Evolutionary conservation across 2,888 invertebrate species (phyloP).

Genomic region (Diachrysia chrysitis): DNA sequence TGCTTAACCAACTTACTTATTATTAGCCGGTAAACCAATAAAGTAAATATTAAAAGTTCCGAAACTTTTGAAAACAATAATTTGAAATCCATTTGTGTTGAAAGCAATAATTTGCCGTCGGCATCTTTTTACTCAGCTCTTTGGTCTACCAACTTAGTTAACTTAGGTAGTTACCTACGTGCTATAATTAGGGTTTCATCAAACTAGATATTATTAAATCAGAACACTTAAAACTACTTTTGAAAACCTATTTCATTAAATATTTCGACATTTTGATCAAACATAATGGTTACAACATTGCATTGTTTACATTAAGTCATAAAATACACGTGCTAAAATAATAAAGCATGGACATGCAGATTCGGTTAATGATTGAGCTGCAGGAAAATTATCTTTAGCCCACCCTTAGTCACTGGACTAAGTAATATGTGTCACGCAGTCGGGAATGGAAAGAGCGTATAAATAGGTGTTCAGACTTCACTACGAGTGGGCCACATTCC

Average conservation of each 20-base stretch:
- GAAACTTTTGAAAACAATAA: neutral
- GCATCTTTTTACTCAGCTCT: slow-evolving; percentile 14
- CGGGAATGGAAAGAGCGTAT: slow-evolving; percentile 83
- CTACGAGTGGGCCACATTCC: slow-evolving; percentile 76
- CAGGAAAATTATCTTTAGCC: slow-evolving; percentile 75
- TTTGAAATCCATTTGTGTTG: neutral
- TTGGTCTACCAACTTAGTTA: neutral
- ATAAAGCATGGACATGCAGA: slow-evolving; percentile 51
- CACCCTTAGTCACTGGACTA: slow-evolving; percentile 79
- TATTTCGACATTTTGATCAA: neutral
- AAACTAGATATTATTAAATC: neutral
- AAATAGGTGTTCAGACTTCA: slow-evolving; percentile 78
- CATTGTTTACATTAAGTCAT: slow-evolving; percentile 42
- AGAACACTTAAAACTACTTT: neutral
- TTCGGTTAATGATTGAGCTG: slow-evolving; percentile 57
- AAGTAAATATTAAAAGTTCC: neutral
- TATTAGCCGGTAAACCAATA: neutral
- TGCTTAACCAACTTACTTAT: neutral
- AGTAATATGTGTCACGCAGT: slow-evolving; percentile 81
- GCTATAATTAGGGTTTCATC: neutral
- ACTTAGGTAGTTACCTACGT: neutral
- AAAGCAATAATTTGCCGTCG: slow-evolving; percentile 40
- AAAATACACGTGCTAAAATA: slow-evolving; percentile 38
- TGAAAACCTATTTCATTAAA: neutral
- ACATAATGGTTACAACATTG: neutral